Evolutionary conservation across 2,797 vertebrate species (phyloP).

Genomic region (Buceros bicornis): DNA sequence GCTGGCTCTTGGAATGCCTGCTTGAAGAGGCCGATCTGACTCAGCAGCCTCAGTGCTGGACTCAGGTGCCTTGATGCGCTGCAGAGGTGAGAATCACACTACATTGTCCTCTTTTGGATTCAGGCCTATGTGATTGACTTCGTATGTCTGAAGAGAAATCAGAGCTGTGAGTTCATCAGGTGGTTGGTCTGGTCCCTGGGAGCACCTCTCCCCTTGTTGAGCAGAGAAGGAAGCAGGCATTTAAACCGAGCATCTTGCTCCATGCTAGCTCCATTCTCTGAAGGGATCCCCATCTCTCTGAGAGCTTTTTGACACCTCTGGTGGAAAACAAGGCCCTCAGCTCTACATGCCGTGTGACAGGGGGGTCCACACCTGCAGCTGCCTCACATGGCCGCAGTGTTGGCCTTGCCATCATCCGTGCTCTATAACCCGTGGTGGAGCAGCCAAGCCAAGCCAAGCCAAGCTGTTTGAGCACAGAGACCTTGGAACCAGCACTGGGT

Average conservation of each 20-base stretch:
- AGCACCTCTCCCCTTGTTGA: accelerated
- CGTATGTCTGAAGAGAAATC: accelerated
- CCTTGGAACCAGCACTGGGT: neutral
- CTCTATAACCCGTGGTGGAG: neutral
- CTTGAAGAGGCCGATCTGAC: neutral
- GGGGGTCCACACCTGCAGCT: neutral
- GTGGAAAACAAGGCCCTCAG: neutral
- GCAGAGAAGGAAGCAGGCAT: neutral
- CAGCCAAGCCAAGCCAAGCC: constrained; percentile 11
- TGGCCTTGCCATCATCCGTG: neutral
- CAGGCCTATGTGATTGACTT: neutral
- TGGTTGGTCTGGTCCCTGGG: neutral
- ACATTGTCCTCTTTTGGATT: accelerated
- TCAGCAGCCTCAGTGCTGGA: neutral
- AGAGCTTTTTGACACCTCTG: neutral
- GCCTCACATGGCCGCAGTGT: accelerated
- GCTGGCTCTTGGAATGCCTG: neutral
- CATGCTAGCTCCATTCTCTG: neutral
- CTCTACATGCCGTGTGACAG: neutral
- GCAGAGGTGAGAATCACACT: neutral
- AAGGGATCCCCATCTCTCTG: neutral
- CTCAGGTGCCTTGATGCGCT: accelerated
- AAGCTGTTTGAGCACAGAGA: neutral
- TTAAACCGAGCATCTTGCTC: neutral
- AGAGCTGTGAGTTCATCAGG: neutral